These are phyloP conservation scores for Leucoptera coffeella DNA, from an alignment of 2,888 invertebrate species.

Conservation along the genomic window DNA sequence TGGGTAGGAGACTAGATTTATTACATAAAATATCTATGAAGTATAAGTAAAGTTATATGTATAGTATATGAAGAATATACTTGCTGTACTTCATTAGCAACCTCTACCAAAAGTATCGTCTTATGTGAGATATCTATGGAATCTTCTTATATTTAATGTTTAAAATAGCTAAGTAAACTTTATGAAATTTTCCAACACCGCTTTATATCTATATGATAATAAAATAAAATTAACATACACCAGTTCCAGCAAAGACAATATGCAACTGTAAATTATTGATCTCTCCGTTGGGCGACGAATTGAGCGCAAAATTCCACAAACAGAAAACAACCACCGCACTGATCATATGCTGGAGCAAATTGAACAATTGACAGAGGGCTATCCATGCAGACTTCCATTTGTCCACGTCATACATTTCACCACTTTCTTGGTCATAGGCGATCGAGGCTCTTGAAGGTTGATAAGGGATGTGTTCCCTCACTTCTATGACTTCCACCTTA, in stretches of 20 bases:
- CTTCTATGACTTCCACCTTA: conserved; percentile 35
- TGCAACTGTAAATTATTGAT: conserved; percentile 38
- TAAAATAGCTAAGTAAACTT: neutral
- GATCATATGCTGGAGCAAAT: conserved; percentile 39
- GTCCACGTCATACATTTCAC: conserved; percentile 15
- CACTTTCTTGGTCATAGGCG: conserved; percentile 35
- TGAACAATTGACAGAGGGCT: conserved; percentile 34
- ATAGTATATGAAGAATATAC: too few species aligned
- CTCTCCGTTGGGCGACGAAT: conserved; percentile 24
- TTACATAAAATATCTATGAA: too few species aligned
- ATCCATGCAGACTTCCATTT: conserved; percentile 37
- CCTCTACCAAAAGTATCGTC: too few species aligned
- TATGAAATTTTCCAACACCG: neutral
- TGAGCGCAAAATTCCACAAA: conserved; percentile 37
- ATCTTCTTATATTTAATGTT: too few species aligned
- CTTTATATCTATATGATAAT: conserved; percentile 1
- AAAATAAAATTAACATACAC: conserved; percentile 22
- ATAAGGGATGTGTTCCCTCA: conserved; percentile 40
- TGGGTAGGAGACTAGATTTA: too few species aligned
- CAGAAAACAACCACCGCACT: conserved; percentile 38
- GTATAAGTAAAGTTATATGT: too few species aligned
- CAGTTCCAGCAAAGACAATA: conserved; percentile 41
- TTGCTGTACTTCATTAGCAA: too few species aligned
- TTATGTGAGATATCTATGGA: too few species aligned
- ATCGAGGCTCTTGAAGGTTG: conserved; percentile 34